Percentiles rank a stretch among this genome's conserved stretches.
These are phyloP conservation scores for Planococcus citri DNA, from an alignment of 1,140 invertebrate genomes.

Conservation along the genomic window DNA sequence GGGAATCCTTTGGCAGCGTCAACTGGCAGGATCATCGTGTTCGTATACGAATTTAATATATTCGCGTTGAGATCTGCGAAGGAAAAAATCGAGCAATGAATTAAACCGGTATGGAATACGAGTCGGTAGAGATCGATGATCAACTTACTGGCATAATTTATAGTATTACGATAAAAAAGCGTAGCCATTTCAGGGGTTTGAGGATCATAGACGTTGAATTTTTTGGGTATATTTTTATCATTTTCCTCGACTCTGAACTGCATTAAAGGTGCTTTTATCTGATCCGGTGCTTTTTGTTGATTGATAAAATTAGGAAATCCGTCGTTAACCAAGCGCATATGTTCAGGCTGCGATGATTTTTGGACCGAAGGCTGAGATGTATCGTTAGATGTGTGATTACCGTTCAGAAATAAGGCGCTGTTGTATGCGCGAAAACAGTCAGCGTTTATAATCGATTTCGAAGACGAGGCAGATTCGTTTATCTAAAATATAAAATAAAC, in stretches of 20 bases:
- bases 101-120: too few species aligned
- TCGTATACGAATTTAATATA: neutral
- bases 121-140: neutral
- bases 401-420: neutral
- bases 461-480: neutral
- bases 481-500: neutral
- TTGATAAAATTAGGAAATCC: neutral
- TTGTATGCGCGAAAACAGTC: conserved; percentile 9
- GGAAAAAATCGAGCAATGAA: neutral
- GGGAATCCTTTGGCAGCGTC: neutral
- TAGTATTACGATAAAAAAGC: neutral
- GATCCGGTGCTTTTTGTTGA: neutral
- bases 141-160: neutral
- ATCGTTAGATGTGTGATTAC: neutral
- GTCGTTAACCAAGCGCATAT: neutral
- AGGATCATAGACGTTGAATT: neutral
- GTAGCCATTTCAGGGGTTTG: neutral
- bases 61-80: neutral
- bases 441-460: neutral
- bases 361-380: neutral
- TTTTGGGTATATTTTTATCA: neutral
- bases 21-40: neutral
- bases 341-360: neutral
- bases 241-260: neutral
- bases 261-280: neutral